Conservation (phyloP, 2,888 invertebrate species). For the Rhamphomyia laevipes region DNA sequence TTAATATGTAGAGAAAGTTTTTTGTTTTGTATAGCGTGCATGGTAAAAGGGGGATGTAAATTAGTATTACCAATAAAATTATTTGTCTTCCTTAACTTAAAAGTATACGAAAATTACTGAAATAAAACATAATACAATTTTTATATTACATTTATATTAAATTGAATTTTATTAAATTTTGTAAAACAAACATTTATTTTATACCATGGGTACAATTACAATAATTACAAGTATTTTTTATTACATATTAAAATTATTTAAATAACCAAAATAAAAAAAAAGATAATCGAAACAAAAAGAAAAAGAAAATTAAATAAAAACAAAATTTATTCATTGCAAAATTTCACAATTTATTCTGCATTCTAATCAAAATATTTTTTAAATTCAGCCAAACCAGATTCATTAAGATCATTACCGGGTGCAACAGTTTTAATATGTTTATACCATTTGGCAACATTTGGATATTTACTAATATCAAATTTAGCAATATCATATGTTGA, state of each 20-base stretch:
- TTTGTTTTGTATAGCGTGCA: too few species aligned
- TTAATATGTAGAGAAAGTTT: too few species aligned
- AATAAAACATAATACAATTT: too few species aligned
- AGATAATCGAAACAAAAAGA: not conserved
- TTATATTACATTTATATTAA: too few species aligned
- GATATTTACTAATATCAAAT: constrained; percentile 55
- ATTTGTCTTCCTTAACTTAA: too few species aligned
- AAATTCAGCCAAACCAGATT: constrained; percentile 44
- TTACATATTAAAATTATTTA: not conserved
- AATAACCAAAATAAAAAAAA: not conserved
- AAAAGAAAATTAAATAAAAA: not conserved
- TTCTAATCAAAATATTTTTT: constrained; percentile 31
- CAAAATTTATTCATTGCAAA: not conserved
- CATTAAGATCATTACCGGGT: constrained; percentile 49
- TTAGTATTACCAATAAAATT: too few species aligned
- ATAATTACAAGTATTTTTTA: not conserved
- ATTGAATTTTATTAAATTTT: too few species aligned
- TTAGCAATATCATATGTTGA: constrained; percentile 56
- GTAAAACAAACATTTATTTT: too few species aligned
- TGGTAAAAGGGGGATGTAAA: too few species aligned
- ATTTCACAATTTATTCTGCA: not conserved
- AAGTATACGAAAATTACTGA: too few species aligned
- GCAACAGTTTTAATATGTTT: constrained; percentile 44
- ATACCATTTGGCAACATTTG: constrained; percentile 55
- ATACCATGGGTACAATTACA: too few species aligned